Conservation (phyloP, 2,888 invertebrate genomes). For the Sesamia inferens region DNA sequence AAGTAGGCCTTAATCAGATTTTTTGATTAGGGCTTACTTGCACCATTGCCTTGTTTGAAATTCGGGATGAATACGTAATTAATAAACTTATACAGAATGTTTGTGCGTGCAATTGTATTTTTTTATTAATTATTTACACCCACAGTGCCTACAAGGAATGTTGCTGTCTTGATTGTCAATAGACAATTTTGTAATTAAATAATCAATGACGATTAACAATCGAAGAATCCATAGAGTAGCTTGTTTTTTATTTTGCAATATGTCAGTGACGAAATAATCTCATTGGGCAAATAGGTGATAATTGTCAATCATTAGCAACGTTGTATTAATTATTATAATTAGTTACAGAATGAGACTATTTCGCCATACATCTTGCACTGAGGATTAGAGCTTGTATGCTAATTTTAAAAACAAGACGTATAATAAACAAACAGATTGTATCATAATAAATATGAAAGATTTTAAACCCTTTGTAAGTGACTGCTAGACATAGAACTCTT, state of each 20-base stretch:
- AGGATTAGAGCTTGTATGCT: constrained; percentile 52
- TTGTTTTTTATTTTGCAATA: neutral
- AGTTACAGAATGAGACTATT: constrained; percentile 36
- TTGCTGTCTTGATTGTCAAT: constrained; percentile 16
- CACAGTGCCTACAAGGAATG: neutral
- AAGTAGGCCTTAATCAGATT: neutral
- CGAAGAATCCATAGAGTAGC: neutral
- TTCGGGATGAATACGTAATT: neutral
- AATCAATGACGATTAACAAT: constrained; percentile 2
- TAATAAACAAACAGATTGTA: neutral
- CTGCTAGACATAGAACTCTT: neutral
- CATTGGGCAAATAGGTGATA: constrained; percentile 35
- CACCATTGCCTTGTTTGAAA: no score
- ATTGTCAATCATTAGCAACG: constrained; percentile 38
- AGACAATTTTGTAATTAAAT: neutral
- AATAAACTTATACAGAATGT: neutral
- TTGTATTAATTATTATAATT: constrained; percentile 47
- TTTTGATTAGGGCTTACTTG: no score
- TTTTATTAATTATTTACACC: neutral
- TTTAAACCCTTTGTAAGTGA: neutral
- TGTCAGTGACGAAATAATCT: constrained; percentile 26
- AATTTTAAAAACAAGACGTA: constrained; percentile 47
- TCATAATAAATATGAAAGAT: neutral
- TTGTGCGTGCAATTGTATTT: constrained; percentile 1
- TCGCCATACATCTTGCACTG: constrained; percentile 46